Conservation (phyloP, 2,113 vertebrate species). For the Scomber scombrus region DNA sequence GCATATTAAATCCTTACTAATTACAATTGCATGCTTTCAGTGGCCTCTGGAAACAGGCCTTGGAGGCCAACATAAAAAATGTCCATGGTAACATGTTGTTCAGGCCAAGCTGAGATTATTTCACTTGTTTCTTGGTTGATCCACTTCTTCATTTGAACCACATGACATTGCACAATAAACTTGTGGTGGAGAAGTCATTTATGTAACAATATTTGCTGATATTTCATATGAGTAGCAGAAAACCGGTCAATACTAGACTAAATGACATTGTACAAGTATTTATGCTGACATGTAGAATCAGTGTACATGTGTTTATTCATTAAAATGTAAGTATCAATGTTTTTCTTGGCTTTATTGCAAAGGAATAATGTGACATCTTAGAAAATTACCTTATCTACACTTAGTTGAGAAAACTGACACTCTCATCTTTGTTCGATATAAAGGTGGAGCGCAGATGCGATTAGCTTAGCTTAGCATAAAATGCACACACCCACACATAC, state of each 20-base stretch:
- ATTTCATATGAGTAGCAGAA: too few species aligned
- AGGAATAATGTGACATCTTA: too few species aligned
- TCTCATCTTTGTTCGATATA: background rate
- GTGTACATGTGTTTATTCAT: too few species aligned
- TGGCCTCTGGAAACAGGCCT: constrained; percentile 12
- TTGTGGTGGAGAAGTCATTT: too few species aligned
- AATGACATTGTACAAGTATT: too few species aligned
- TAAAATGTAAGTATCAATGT: too few species aligned
- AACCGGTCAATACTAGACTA: background rate
- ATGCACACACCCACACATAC: too few species aligned
- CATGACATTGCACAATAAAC: background rate
- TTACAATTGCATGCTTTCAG: constrained; percentile 40
- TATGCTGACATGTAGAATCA: too few species aligned
- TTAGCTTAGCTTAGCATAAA: too few species aligned
- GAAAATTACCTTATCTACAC: background rate
- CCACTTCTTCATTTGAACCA: background rate
- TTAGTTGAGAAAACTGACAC: background rate
- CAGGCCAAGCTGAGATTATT: background rate
- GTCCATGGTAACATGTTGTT: background rate
- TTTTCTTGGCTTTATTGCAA: too few species aligned
- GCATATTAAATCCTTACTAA: constrained; percentile 41
- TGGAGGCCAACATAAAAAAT: background rate
- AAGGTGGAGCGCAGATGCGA: too few species aligned
- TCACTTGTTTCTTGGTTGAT: background rate
- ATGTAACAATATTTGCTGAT: too few species aligned